Conservation (phyloP, 1,140 invertebrate species). For the Euura lappo region DNA sequence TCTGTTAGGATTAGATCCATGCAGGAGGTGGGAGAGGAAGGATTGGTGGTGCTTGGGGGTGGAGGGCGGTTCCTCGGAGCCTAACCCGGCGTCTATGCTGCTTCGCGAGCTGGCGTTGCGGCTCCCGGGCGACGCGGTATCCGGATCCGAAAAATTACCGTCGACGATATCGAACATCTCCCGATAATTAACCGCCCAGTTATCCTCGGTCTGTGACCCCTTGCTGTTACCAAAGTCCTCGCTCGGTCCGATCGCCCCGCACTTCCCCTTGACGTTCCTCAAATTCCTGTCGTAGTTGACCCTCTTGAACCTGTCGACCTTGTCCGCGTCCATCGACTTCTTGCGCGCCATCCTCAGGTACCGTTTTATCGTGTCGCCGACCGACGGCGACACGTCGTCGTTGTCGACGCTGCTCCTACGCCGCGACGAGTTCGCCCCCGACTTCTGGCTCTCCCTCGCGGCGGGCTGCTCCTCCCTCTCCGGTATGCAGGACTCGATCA, state of each 20-base stretch:
- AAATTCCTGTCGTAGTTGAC: constrained; percentile 88
- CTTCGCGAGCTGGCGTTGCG: constrained; percentile 62
- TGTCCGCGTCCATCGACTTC: constrained; percentile 81
- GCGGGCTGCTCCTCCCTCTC: constrained; percentile 47
- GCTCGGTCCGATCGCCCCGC: constrained; percentile 74
- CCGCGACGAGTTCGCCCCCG: constrained; percentile 47
- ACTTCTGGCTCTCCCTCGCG: constrained; percentile 50
- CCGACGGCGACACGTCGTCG: constrained; percentile 83
- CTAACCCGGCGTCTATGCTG: constrained; percentile 62
- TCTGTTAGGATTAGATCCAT: constrained; percentile 64
- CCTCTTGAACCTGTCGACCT: constrained; percentile 81
- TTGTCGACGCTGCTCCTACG: constrained; percentile 79
- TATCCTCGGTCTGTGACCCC: constrained; percentile 76
- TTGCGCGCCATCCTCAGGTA: constrained; percentile 85
- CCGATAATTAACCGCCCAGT: constrained; percentile 67
- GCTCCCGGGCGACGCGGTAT: constrained; percentile 56
- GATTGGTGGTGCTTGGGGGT: constrained; percentile 68
- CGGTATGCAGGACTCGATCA: constrained; percentile 54
- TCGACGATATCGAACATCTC: constrained; percentile 40
- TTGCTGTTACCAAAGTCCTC: constrained; percentile 75
- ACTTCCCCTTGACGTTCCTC: constrained; percentile 81
- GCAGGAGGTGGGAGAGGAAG: constrained; percentile 71
- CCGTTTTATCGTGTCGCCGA: constrained; percentile 83
- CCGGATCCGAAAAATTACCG: constrained; percentile 55
- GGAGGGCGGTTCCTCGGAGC: constrained; percentile 54